Percentiles rank a stretch among this genome's conserved stretches.
Conservation (phyloP, 53 echinoderm and acorn worm species). For the Henricia sp. region DNA sequence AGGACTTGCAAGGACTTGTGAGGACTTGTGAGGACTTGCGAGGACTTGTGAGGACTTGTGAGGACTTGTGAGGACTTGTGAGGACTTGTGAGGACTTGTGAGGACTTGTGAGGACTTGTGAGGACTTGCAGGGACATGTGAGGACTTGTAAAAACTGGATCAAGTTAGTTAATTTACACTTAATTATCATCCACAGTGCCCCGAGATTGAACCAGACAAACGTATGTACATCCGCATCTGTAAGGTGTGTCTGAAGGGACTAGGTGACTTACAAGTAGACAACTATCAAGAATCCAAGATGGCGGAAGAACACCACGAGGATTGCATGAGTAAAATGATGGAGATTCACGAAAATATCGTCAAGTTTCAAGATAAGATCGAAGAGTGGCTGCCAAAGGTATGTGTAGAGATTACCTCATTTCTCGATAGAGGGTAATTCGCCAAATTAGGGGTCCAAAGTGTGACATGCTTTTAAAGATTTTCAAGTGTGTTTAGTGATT, state of each 20-base stretch:
- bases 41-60: too few relatives aligned
- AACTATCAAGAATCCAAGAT: constrained; percentile 25
- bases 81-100: too few relatives aligned
- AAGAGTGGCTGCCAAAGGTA: constrained; percentile 68
- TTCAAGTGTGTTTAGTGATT: too few relatives aligned
- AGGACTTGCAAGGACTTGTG: too few relatives aligned
- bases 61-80: too few relatives aligned
- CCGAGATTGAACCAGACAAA: constrained; percentile 77
- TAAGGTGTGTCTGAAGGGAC: constrained; percentile 55
- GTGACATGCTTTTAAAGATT: too few relatives aligned
- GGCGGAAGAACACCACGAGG: constrained; percentile 2
- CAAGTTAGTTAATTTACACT: too few relatives aligned
- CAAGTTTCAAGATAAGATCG: constrained; percentile 68
- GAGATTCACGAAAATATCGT: constrained; percentile 60
- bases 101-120: too few relatives aligned
- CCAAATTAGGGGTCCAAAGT: background rate
- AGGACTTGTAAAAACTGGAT: too few relatives aligned
- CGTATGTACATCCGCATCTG: constrained; percentile 65
- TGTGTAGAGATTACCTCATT: background rate
- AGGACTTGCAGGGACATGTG: too few relatives aligned
- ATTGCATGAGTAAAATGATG: constrained; percentile 48
- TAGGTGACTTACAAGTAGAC: constrained; percentile 60
- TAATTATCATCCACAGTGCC: constrained; percentile 54
- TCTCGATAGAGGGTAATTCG: background rate
- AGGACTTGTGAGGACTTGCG: too few relatives aligned